These are phyloP conservation scores for Atopsyche davidsoni DNA, from an alignment of 1,140 invertebrate genomes.

Conservation along the genomic window DNA sequence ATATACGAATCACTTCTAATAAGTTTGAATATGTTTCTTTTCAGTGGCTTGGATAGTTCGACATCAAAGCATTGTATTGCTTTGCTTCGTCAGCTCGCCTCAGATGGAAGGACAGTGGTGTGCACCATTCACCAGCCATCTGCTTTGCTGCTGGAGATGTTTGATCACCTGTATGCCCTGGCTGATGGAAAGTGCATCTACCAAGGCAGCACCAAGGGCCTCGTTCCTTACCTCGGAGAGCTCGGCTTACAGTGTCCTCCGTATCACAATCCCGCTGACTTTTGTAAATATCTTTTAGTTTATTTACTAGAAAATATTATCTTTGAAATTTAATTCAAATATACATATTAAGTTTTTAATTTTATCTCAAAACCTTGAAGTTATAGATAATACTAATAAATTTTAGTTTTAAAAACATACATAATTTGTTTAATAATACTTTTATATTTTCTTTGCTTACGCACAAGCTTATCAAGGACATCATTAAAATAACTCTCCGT, in stretches of 20 bases:
- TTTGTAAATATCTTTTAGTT: slow-evolving; percentile 55
- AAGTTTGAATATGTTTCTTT: slow-evolving; percentile 39
- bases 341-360: no score
- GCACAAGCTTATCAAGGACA: no score
- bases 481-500: no score
- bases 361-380: no score
- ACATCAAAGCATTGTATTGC: slow-evolving; percentile 84
- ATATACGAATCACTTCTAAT: no score
- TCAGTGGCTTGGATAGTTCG: slow-evolving; percentile 84
- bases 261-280: slow-evolving; percentile 89
- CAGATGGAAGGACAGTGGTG: slow-evolving; percentile 84
- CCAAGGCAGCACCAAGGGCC: slow-evolving; percentile 62
- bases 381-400: no score
- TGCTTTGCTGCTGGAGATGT: slow-evolving; percentile 79
- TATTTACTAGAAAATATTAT: background rate
- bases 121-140: slow-evolving; percentile 93
- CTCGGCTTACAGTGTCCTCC: slow-evolving; percentile 71
- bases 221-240: slow-evolving; percentile 71
- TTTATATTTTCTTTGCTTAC: slow-evolving; percentile 25
- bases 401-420: no score
- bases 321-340: no score
- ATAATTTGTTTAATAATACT: slow-evolving; percentile 19
- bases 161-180: slow-evolving; percentile 83
- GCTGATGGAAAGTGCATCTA: slow-evolving; percentile 79
- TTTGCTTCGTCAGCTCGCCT: slow-evolving; percentile 72